Base-by-base conservation (phyloP, 37 sponge, comb jelly and placozoan species). In the Oscarella lobularis region DNA sequence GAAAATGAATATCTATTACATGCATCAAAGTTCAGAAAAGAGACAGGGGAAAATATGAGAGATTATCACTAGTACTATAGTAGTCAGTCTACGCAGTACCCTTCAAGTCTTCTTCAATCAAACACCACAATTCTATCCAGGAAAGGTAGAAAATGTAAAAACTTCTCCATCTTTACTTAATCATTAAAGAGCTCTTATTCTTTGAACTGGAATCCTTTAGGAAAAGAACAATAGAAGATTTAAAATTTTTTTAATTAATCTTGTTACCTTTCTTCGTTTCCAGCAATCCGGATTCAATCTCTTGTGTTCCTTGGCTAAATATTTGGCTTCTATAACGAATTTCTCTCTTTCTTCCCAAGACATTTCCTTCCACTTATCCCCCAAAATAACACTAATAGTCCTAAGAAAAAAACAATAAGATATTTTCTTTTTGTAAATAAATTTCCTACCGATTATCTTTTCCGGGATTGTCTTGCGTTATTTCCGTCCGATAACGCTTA, bases 401-500 rank as follows among this genome's bases (percentile, higher is more conserved):
- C 60, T 48, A 48, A 48, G 14, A 48, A 48, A 48, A 9, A 48
- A 9, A 48, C 60, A 48, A 20, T 27, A 20, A 9, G 60, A 48
- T 48, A 20, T 27, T 27, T 20, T 27, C 60, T 27, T 9, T 27
- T 48, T 48, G 20, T 27, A 9, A 48, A 20, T 27, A 9, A 48
- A 20, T 20, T 48, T 27, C 9, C 60, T 27, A 48, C 60, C 60
- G 9, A 20, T 48, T 48, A 20, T 48, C 60, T 48, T 48, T 48
- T 48, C 60, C 60, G 20, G 60, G 60, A 48, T 48, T 48, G 60
- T 48, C 60, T 48, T 48, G 60, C 14, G 60, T 48, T 48, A 48
- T 48, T 48, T 48, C 60, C 60, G 60, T 9, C 20, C 60, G 60
- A 48, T 48, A 48, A 9, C 20, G 9, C 20, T 48, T 48, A 9